These are phyloP conservation scores for Catharus bicknelli DNA, from an alignment of 2,113 vertebrate species.

Conservation along the genomic window DNA sequence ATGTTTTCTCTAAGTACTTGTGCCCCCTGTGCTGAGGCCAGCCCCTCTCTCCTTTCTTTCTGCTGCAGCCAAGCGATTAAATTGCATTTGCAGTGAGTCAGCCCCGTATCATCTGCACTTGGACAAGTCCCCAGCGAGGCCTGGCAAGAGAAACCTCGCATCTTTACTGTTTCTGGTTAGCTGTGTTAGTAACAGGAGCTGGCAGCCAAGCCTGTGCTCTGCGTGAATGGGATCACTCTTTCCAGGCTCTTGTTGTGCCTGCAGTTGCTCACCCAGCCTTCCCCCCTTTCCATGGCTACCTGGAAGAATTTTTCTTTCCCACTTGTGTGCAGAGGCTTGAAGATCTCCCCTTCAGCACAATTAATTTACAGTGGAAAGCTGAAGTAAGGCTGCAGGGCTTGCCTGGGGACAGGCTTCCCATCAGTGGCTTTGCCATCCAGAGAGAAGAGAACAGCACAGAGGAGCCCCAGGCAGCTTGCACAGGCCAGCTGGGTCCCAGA, in stretches of 20 bases:
- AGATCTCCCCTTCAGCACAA: neutral
- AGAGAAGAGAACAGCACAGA: neutral
- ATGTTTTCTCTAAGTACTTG: neutral
- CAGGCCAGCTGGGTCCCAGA: neutral
- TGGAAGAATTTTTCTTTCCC: slow-evolving; percentile 16
- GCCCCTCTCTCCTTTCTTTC: neutral
- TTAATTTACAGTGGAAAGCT: neutral
- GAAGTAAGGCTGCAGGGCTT: neutral
- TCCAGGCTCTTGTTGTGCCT: neutral
- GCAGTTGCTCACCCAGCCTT: neutral
- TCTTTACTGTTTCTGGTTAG: slow-evolving; percentile 37
- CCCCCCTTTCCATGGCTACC: neutral
- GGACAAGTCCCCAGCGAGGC: neutral
- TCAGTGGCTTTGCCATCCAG: neutral
- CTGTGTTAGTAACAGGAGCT: slow-evolving; percentile 5
- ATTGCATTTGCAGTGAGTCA: slow-evolving; percentile 13
- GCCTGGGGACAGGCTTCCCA: neutral
- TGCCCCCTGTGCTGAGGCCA: neutral
- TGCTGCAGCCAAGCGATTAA: neutral
- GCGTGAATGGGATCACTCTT: neutral
- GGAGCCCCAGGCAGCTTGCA: neutral
- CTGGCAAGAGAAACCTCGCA: neutral
- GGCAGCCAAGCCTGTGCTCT: neutral
- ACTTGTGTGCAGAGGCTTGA: neutral
- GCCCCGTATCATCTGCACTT: neutral